Conservation (phyloP, 2,113 vertebrate species). For the Prolemur simus region DNA sequence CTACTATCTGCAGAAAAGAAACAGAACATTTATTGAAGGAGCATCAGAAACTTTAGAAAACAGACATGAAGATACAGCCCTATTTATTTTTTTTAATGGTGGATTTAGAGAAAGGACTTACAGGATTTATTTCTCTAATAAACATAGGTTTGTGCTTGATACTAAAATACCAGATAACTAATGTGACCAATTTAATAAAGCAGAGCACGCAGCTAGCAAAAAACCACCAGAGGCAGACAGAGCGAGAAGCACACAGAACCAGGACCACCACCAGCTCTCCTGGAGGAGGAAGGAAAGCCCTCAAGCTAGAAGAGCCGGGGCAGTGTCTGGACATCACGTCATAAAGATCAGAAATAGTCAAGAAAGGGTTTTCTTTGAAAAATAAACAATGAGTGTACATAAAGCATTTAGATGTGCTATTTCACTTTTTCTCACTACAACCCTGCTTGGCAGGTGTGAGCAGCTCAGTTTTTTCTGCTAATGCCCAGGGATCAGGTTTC, state of each 20-base stretch:
- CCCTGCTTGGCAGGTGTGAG: not conserved
- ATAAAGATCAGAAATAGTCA: not conserved
- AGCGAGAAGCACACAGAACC: fast-evolving
- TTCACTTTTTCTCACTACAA: not conserved
- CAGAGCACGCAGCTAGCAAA: not conserved
- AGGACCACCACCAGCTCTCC: not conserved
- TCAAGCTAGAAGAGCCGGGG: not conserved
- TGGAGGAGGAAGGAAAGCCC: not conserved
- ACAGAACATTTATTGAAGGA: not conserved
- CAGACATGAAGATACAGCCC: not conserved
- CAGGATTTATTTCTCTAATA: slow-evolving; percentile 6
- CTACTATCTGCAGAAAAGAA: slow-evolving; percentile 80
- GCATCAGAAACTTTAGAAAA: not conserved
- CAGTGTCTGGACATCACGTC: not conserved
- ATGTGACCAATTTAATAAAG: not conserved
- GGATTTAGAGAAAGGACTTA: not conserved
- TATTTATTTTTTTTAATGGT: not conserved
- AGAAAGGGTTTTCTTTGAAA: not conserved
- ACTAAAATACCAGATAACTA: not conserved
- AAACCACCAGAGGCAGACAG: not conserved
- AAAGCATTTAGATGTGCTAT: not conserved
- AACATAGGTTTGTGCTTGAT: not conserved
- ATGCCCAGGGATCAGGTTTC: not conserved
- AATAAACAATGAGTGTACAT: not conserved
- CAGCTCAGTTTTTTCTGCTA: not conserved